Base-by-base conservation (phyloP, 2,888 invertebrate species). In the Amiota mariae region DNA sequence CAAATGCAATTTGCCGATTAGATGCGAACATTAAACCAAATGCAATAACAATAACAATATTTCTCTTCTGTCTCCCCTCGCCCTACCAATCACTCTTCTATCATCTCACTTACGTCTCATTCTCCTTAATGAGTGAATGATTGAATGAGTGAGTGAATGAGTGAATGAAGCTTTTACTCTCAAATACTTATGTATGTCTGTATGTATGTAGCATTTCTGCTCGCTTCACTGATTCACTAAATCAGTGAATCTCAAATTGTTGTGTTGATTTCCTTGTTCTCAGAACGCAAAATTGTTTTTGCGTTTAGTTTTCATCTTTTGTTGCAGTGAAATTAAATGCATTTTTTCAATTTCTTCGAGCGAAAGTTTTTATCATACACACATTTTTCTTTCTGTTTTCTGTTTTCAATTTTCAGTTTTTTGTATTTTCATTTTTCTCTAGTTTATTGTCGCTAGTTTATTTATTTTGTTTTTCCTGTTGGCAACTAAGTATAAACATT, bases 1-100 rank as follows among this genome's bases (percentile, higher is more conserved):
- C 86, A 85, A 86, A 85, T 85, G 81, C 82, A 87, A 85, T 85
- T 85, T 82, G 78, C 82, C 85, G 83, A 86, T 85, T 85, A 85
- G 80, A 80, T 80, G 84, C 77, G 79, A 68, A 63, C 78, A 80
- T 12, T 36, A 20, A 12, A 10, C 46, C 10, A 46, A 63, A 79
- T 12, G n/a, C 9, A 12, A 10, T 12, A 36, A 63, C 20, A 36
- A 20, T n/a, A 63, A 61, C 20, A 63, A 18, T 15, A 70, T 18
- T 56, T 20, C 57, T 57, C 15, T 3, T 3, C 24, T 2, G 24
- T 24, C 24, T n/a, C n/a, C n/a, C n/a, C n/a, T n/a, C n/a, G n/a
- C n/a, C n/a, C n/a, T n/a, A n/a, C n/a, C 24, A 24, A 2, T 51
- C 51, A 51, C 56, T 24, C 48, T 71, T 59, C n/a, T n/a, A n/a